These are phyloP conservation scores for Sarcophaga caerulescens DNA, from an alignment of 2,888 invertebrate genomes.

Conservation along the genomic window DNA sequence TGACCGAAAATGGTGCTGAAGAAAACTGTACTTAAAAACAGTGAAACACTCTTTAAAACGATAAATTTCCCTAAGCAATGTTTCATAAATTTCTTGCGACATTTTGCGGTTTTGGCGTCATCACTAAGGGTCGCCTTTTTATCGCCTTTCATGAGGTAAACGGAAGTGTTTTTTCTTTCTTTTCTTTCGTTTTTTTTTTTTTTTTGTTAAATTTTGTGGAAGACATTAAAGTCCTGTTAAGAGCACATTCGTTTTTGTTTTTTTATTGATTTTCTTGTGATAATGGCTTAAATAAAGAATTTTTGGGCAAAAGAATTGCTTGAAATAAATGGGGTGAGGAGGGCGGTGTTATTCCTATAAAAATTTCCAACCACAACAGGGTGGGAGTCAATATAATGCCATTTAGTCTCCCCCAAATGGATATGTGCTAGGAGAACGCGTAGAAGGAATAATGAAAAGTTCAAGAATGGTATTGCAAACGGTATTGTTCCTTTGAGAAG, in stretches of 20 bases:
- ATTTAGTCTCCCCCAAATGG: no score
- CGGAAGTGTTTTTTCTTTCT: slow-evolving; percentile 59
- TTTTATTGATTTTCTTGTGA: background rate
- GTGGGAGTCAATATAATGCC: no score
- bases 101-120: slow-evolving; percentile 32
- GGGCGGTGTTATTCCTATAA: no score
- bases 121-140: slow-evolving; percentile 12
- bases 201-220: slow-evolving; percentile 45
- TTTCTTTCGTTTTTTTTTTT: slow-evolving; percentile 7
- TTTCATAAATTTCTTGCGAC: slow-evolving; percentile 45
- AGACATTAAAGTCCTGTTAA: slow-evolving; percentile 17
- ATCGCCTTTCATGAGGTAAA: slow-evolving; percentile 21
- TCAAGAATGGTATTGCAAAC: no score
- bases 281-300: background rate
- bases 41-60: no score
- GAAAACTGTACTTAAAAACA: no score
- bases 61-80: background rate
- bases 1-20: no score
- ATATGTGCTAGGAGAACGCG: no score
- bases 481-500: no score
- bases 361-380: no score
- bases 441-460: no score
- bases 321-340: no score
- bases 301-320: background rate
- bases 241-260: background rate